Evolutionary conservation across 2,797 vertebrate species (phyloP).

Genomic region (Xiphorhynchus erythropygius): DNA sequence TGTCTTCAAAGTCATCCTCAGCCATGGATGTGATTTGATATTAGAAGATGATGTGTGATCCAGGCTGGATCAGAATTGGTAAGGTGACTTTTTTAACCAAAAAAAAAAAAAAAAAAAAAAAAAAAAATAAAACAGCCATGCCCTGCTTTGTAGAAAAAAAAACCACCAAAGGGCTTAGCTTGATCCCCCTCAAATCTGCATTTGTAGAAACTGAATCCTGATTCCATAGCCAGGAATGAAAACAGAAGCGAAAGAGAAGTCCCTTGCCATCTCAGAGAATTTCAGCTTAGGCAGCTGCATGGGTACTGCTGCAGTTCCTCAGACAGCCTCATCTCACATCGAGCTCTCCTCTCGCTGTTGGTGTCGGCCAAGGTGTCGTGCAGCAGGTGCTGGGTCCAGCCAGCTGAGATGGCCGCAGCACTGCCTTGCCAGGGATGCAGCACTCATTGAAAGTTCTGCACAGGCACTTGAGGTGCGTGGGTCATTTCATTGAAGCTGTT

Average conservation of each 20-base stretch:
- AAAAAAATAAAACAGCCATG: not conserved
- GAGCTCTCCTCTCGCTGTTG: not conserved
- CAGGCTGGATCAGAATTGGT: not conserved
- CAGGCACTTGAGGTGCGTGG: not conserved
- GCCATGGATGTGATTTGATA: not conserved
- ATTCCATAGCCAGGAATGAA: not conserved
- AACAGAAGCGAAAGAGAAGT: not conserved
- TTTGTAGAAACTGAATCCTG: not conserved
- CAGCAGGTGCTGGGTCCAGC: not conserved
- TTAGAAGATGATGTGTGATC: not conserved
- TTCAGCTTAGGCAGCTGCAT: not conserved
- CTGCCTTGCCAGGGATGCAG: not conserved
- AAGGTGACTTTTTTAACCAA: not conserved
- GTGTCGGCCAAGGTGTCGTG: not conserved
- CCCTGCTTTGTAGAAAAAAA: not conserved
- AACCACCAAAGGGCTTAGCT: not conserved
- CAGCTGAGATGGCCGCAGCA: not conserved
- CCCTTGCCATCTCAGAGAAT: not conserved
- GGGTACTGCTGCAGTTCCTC: not conserved
- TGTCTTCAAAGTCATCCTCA: not conserved
- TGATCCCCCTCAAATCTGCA: not conserved
- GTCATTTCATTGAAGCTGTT: not conserved
- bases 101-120: not conserved
- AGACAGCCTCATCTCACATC: not conserved
- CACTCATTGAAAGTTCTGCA: not conserved